Evolutionary conservation across 2,888 invertebrate genomes (phyloP), one percentile per base, ranked within the genome.

Genomic region (Hoplodrina blanda): DNA sequence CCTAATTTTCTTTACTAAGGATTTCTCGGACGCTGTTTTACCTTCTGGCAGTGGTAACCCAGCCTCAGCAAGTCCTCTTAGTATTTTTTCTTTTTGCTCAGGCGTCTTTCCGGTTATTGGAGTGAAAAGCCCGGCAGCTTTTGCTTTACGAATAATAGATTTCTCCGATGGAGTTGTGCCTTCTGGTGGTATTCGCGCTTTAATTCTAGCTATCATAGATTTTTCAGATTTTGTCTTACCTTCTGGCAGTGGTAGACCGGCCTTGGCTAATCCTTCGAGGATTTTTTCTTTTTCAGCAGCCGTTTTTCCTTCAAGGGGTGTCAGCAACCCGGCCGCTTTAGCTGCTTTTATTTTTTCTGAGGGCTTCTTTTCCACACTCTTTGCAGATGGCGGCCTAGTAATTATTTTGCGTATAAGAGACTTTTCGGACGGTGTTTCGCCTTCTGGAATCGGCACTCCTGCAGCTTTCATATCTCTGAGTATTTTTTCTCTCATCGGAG

Each of bases 21-120:
- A 74, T 76, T 89, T 91, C 76, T 91, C 91, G n/a, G 91, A 91
- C 13, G 80, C 44, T 1, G 91, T 89, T 69, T 76, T 87, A 33
- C 88, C 90, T 78, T 85, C 87, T n/a, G 92, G 91, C 52, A 91
- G 69, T 6, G 90, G 91, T 17, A 91, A 64, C 3, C 90, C 91
- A 61, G 90, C 86, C 60, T 85, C 86, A 20, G 85, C 87, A 41
- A 89, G 76, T 4, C 89, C 89, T 86, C 71, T 90, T 5, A 91
- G 62, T 57, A 90, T 90, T 71, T 83, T 88, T 84, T 91, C 91
- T 77, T 90, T 90, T 67, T 90, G 80, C n/a, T 74, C 76, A 13
- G 81, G 65, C 25, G 84, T 72, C 78, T 91, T 91, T 8, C 90
- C 91, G 15, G 80, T 64, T 7, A 91, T 80, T 10, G 91, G 90